Percentiles rank a stretch among this genome's conserved stretches.
These are phyloP conservation scores for Glyptemys insculpta DNA, from an alignment of 2,797 vertebrate genomes.

Conservation along the genomic window DNA sequence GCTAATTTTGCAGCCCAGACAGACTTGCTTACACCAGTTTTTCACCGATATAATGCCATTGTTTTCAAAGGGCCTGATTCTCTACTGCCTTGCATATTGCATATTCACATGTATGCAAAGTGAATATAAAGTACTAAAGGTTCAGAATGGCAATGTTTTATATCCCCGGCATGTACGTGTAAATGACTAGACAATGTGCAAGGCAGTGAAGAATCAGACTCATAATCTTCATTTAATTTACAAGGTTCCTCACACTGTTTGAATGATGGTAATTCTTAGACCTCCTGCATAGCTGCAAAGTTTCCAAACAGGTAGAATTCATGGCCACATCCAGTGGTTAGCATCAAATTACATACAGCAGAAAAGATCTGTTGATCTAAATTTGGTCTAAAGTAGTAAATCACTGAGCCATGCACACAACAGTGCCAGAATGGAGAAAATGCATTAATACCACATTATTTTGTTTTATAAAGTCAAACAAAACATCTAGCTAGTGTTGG, in stretches of 20 bases:
- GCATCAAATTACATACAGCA: constrained; percentile 35
- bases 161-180: not conserved
- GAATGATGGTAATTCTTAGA: not conserved
- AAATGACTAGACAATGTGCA: not conserved
- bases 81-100: not conserved
- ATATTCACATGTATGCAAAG: not conserved
- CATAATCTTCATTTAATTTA: not conserved
- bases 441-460: constrained; percentile 36
- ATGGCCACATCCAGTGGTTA: not conserved
- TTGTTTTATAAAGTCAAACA: constrained; percentile 53
- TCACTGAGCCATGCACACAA: not conserved
- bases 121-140: not conserved
- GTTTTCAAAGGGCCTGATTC: not conserved
- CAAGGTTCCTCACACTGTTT: not conserved
- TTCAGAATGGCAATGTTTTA: not conserved
- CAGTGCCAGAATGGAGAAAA: constrained; percentile 43
- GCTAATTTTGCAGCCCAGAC: not conserved
- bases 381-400: constrained; percentile 54
- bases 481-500: constrained; percentile 53
- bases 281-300: not conserved
- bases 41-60: not conserved
- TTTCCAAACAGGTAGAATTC: constrained; percentile 31
- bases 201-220: not conserved
- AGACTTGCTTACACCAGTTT: not conserved
- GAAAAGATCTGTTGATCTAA: constrained; percentile 53